These are phyloP conservation scores for Rhogogaster chlorosoma DNA, from an alignment of 2,888 invertebrate species.

Conservation along the genomic window DNA sequence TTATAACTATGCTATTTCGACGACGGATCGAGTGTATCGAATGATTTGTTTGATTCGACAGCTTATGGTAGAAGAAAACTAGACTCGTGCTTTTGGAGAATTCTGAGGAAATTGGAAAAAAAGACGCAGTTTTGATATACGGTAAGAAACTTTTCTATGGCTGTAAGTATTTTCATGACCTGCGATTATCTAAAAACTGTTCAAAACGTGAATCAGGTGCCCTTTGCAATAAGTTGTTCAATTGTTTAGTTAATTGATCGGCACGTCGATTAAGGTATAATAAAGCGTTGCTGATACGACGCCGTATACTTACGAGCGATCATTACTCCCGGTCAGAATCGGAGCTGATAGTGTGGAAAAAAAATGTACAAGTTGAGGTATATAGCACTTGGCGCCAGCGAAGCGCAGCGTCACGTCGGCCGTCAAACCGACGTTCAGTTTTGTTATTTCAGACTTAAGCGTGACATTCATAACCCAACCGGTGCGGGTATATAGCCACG, in stretches of 20 bases:
- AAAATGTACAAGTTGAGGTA: neutral
- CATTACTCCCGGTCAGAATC: neutral
- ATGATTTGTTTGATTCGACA: neutral
- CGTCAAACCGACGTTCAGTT: conserved; percentile 12
- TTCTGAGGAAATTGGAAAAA: neutral
- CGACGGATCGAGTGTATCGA: neutral
- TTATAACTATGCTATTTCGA: neutral
- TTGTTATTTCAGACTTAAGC: conserved; percentile 44
- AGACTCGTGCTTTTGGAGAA: neutral
- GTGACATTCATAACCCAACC: conserved; percentile 48
- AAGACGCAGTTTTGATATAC: neutral
- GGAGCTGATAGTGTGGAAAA: neutral
- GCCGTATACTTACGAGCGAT: neutral
- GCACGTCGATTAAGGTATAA: neutral
- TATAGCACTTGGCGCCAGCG: conserved; percentile 26
- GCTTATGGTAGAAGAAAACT: neutral
- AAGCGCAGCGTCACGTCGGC: conserved; percentile 41
- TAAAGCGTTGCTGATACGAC: neutral
- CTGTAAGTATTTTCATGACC: neutral
- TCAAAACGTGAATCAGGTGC: neutral
- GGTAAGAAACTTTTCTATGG: neutral
- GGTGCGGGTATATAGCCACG: conserved; percentile 16
- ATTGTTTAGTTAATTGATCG: neutral
- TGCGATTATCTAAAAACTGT: neutral
- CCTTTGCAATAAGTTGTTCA: neutral